Conservation (phyloP, 2,888 invertebrate species). For the Gibbula magus region DNA sequence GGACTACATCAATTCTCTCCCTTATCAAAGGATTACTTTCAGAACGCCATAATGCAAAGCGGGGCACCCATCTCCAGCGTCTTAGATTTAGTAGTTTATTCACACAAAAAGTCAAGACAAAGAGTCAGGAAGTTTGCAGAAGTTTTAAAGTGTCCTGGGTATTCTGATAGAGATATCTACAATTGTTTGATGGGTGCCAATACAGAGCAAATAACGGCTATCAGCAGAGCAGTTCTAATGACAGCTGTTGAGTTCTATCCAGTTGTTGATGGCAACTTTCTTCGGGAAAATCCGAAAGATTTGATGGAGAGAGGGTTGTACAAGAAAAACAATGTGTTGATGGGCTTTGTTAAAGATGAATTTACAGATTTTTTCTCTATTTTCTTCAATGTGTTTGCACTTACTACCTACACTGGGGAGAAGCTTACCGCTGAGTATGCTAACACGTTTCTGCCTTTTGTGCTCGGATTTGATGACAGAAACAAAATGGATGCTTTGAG, state of each 20-base stretch:
- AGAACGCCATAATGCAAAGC: conserved; percentile 59
- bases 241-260: conserved; percentile 86
- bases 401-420: conserved; percentile 31
- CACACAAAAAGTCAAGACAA: conserved; percentile 37
- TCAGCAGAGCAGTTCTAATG: conserved; percentile 22
- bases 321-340: conserved; percentile 89
- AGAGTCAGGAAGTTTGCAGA: conserved; percentile 83
- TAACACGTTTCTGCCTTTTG: conserved; percentile 70
- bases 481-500: conserved; percentile 81
- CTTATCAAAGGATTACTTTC: conserved; percentile 46
- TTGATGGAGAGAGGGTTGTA: conserved; percentile 88
- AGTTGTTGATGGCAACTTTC: conserved; percentile 90
- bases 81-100: conserved; percentile 36
- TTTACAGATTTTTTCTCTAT: conserved; percentile 79
- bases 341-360: conserved; percentile 96
- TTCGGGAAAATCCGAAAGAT: conserved; percentile 90
- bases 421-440: conserved; percentile 28
- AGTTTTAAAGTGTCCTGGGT: conserved; percentile 44
- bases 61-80: conserved; percentile 48
- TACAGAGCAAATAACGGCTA: conserved; percentile 26
- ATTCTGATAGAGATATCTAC: conserved; percentile 26
- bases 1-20: conserved; percentile 58
- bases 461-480: conserved; percentile 85
- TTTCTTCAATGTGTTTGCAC: background rate
- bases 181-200: conserved; percentile 40